A percentile compares a stretch with the other conserved stretches of the same genome.
Evolutionary conservation across 2,888 invertebrate genomes (phyloP).

Genomic region (Harpalus rubripes): DNA sequence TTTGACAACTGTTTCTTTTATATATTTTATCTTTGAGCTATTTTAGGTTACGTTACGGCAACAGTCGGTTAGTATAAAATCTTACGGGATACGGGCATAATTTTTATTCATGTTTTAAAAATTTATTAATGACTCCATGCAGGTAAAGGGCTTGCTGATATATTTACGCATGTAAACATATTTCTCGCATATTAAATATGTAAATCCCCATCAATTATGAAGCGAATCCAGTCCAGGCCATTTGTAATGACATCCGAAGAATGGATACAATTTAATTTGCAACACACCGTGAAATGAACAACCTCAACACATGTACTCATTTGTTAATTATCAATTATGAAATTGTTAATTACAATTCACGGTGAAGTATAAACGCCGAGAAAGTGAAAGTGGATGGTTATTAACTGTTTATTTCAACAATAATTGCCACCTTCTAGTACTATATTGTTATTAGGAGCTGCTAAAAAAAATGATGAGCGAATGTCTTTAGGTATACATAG

Average conservation of each 20-base stretch:
- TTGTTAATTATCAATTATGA: constrained; percentile 63
- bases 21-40: too few relatives aligned
- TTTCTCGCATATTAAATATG: constrained; percentile 16
- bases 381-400: constrained; percentile 60
- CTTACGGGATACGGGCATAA: too few relatives aligned
- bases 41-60: too few relatives aligned
- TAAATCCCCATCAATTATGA: constrained; percentile 32
- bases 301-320: constrained; percentile 56
- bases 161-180: constrained; percentile 6
- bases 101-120: not conserved
- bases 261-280: constrained; percentile 50
- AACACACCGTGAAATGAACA: constrained; percentile 51
- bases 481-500: too few relatives aligned
- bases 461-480: not conserved
- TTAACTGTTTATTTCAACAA: constrained; percentile 52
- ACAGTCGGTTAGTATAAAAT: too few relatives aligned
- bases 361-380: constrained; percentile 20
- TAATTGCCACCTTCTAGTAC: constrained; percentile 32
- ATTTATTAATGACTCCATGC: not conserved
- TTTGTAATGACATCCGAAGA: constrained; percentile 48
- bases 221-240: constrained; percentile 5
- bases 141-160: not conserved
- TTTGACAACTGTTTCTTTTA: too few relatives aligned
- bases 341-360: constrained; percentile 59
- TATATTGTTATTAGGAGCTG: constrained; percentile 18